These are phyloP conservation scores for Karalla daura DNA, from an alignment of 2,797 vertebrate species.

Conservation along the genomic window DNA sequence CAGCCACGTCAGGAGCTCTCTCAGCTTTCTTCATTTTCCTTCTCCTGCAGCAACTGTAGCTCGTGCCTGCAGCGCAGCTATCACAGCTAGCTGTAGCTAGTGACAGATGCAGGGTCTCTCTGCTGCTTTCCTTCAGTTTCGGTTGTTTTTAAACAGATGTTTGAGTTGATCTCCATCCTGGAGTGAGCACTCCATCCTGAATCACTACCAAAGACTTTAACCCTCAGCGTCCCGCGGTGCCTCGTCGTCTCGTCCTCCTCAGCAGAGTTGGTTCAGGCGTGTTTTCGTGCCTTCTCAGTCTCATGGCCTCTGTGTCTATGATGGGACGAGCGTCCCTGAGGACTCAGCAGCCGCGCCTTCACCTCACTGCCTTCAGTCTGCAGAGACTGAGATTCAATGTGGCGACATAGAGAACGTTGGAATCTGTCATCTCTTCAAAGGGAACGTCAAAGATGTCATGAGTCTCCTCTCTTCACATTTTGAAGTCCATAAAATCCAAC, in stretches of 20 bases:
- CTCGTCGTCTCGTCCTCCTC: neutral
- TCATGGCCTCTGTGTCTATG: conserved; percentile 36
- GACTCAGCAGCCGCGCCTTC: conserved; percentile 19
- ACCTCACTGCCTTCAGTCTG: conserved; percentile 15
- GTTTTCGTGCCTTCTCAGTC: neutral
- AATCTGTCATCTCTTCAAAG: neutral
- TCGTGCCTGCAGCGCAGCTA: too few species aligned
- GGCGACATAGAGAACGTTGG: too few species aligned
- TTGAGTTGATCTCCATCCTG: too few species aligned
- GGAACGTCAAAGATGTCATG: neutral
- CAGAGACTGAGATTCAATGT: neutral
- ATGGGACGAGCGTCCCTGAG: conserved; percentile 49
- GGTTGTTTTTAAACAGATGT: too few species aligned
- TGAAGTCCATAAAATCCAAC: neutral
- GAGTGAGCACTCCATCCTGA: too few species aligned
- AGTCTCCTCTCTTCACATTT: neutral
- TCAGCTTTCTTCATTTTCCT: too few species aligned
- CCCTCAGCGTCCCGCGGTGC: neutral
- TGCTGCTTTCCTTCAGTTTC: too few species aligned
- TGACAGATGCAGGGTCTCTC: too few species aligned
- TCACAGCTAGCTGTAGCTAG: too few species aligned
- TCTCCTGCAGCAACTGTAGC: too few species aligned
- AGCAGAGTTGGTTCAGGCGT: neutral
- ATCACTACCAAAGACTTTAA: too few species aligned
- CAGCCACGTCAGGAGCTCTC: too few species aligned